Evolutionary conservation across 2,888 invertebrate species (phyloP), one percentile per base, ranked within the genome.

Genomic region (Philopedon plagiatum): DNA sequence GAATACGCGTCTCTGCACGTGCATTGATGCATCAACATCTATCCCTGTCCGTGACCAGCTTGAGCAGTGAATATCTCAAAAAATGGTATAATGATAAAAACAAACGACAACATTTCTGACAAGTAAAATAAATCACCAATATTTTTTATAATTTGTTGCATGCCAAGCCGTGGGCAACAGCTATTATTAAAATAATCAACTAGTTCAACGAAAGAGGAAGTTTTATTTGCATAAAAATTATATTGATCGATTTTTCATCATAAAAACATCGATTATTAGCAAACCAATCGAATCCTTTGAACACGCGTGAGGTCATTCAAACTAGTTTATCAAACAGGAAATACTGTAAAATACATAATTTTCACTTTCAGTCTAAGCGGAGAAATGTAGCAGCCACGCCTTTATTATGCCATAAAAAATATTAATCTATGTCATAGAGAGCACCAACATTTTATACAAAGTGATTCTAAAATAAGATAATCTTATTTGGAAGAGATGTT

Each of bases 381-480:
- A 54, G 56, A 63, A 63, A 69, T 56, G 62, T 63, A 51, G 4
- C 37, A 32, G 26, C 56, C 63, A 26, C 69, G 32, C 69, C 69
- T 69, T 57, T n/a, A 44, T 69, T 62, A 69, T 62, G 54, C 21
- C 63, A 69, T 69, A 13, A 63, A 63, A 69, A 57, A 68, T 68
- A 39, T 39, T 62, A 56, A 23, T 54, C 26, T 63, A 63, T 41
- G 19, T 41, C 34, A 15, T 32, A 21, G 57, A 63, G 62, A 56
- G 34, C 54, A 68, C 18, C 46, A 46, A 32, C 51, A 19, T 51
- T 41, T 65, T 8, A 18, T 56, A 57, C 57, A 19, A 29, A 26
- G 26, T 32, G 56, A 7, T 23, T 9, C 23, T 13, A 21, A 15
- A 21, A 57, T n/a, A 29, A 54, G 19, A 34, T 2, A 5, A 29